Evolutionary conservation across 2,888 invertebrate species (phyloP).

Genomic region (Iphiclides podalirius): DNA sequence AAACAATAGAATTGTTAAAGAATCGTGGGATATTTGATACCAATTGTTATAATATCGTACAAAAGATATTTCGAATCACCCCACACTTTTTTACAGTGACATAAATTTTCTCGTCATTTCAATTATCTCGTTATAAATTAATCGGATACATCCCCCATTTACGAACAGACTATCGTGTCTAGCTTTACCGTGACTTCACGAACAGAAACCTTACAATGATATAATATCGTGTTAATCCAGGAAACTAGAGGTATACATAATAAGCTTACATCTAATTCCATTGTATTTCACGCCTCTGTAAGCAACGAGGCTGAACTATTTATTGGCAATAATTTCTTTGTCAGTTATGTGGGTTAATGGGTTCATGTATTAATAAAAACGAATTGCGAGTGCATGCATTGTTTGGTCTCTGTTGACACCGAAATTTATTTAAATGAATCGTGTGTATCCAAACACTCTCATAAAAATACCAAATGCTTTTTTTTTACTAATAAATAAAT

Average conservation of each 20-base stretch:
- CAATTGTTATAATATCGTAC: no score
- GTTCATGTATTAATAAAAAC: conserved; percentile 1
- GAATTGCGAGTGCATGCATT: neutral
- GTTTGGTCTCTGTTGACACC: neutral
- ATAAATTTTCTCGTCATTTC: no score
- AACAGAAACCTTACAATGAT: conserved; percentile 17
- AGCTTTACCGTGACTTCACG: conserved; percentile 11
- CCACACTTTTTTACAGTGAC: no score
- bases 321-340: conserved; percentile 12
- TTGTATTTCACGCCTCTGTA: conserved; percentile 15
- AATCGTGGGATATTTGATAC: no score
- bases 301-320: conserved; percentile 12
- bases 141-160: neutral
- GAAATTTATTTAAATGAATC: neutral
- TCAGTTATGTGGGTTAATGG: conserved; percentile 16
- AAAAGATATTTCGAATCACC: no score
- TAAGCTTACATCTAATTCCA: conserved; percentile 21
- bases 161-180: neutral
- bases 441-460: neutral
- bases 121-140: no score
- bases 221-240: conserved; percentile 17
- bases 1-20: no score
- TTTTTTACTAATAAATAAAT: neutral
- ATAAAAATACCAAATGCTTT: neutral
- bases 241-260: conserved; percentile 20